Conservation (phyloP, 2,113 vertebrate genomes). For the Baryphthengus martii region DNA sequence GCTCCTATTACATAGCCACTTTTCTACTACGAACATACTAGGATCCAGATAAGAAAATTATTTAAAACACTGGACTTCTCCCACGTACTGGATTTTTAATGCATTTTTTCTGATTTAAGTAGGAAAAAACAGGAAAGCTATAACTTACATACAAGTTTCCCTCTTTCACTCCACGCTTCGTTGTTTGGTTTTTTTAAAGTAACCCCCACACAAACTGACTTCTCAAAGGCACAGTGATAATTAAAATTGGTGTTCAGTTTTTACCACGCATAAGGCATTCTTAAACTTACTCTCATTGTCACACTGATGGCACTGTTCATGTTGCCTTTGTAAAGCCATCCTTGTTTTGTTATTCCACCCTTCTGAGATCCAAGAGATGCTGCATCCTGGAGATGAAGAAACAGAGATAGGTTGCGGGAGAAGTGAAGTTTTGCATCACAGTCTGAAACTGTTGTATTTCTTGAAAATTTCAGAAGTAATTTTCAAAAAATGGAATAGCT, state of each 20-base stretch:
- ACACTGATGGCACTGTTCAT: conserved; percentile 99
- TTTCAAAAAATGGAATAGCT: neutral
- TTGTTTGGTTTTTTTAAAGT: neutral
- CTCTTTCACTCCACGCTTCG: neutral
- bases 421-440: neutral
- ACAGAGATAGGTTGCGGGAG: too few relatives aligned
- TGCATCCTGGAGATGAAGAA: conserved; percentile 83
- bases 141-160: neutral
- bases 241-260: neutral
- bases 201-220: neutral
- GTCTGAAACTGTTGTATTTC: neutral
- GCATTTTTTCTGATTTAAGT: neutral
- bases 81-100: neutral
- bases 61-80: neutral
- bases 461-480: neutral
- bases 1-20: neutral
- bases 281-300: conserved; percentile 91
- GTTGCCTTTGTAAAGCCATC: conserved; percentile 98
- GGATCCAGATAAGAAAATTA: neutral
- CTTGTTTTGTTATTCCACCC: conserved; percentile 94
- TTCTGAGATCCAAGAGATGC: conserved; percentile 97
- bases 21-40: neutral
- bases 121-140: neutral
- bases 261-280: rapidly evolving
- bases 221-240: neutral